Evolutionary conservation across 2,888 invertebrate genomes (phyloP).

Genomic region (Archips crataeganus): DNA sequence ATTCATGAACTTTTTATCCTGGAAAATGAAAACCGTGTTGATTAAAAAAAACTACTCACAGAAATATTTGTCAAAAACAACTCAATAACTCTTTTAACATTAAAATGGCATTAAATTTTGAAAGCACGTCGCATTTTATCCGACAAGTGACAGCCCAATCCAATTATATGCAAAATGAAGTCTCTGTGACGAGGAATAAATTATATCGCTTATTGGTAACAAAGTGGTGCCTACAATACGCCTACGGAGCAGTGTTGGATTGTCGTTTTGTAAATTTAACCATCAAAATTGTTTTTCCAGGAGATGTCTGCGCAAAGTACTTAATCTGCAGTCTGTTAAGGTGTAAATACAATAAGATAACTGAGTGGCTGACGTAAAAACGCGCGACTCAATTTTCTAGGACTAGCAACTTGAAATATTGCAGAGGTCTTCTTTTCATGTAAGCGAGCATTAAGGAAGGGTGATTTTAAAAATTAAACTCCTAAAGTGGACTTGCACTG

Average conservation of each 20-base stretch:
- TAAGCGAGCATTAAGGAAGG: too few relatives aligned
- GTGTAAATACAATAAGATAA: too few relatives aligned
- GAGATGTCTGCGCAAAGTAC: neutral
- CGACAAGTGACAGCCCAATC: constrained; percentile 29
- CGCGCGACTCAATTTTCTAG: too few relatives aligned
- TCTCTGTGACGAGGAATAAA: constrained; percentile 27
- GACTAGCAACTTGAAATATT: too few relatives aligned
- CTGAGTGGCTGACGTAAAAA: too few relatives aligned
- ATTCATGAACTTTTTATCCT: too few relatives aligned
- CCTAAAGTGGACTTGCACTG: too few relatives aligned
- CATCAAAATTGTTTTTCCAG: constrained; percentile 11
- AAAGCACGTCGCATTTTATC: constrained; percentile 6
- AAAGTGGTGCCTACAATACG: constrained; percentile 18
- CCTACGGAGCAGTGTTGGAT: constrained; percentile 11
- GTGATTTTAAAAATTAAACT: too few relatives aligned
- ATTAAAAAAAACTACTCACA: too few relatives aligned
- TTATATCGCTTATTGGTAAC: constrained; percentile 21
- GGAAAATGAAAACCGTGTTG: too few relatives aligned
- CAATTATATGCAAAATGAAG: constrained; percentile 33
- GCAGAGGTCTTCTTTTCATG: too few relatives aligned
- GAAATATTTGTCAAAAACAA: neutral
- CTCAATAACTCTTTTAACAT: neutral
- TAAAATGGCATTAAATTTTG: constrained; percentile 14
- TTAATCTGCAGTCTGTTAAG: neutral
- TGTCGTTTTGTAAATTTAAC: constrained; percentile 5